phyloP scores from a whole-genome alignment of 1,140 invertebrate genomes.

The Nixonia krombeini region DNA sequence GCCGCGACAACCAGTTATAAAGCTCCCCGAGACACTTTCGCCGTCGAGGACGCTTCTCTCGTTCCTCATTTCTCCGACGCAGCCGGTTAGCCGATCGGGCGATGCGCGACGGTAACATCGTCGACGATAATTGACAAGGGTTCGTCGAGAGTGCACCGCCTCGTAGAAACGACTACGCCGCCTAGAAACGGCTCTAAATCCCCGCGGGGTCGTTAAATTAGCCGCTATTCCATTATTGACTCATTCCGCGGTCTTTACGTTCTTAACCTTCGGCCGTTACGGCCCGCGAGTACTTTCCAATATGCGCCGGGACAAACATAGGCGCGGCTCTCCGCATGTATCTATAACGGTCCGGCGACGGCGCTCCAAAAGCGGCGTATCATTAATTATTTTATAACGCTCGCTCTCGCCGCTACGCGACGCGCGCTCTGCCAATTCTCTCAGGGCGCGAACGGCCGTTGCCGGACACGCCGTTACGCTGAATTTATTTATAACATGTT shows the following conservation, averaged over 20 bases:
- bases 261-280: conserved; percentile 31
- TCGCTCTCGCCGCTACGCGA: not conserved
- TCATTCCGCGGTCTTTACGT: conserved; percentile 24
- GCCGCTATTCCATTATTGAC: conserved; percentile 15
- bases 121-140: too few relatives aligned
- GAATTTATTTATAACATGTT: conserved; percentile 15
- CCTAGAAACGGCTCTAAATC: too few relatives aligned
- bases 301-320: conserved; percentile 19
- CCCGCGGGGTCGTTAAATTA: conserved; percentile 26
- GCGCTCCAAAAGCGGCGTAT: not conserved
- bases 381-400: conserved; percentile 1
- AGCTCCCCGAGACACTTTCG: not conserved
- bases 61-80: too few relatives aligned
- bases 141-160: too few relatives aligned
- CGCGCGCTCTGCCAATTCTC: not conserved
- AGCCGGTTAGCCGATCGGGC: too few relatives aligned
- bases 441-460: not conserved
- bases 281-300: conserved; percentile 16
- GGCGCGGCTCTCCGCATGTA: conserved; percentile 8
- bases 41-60: too few relatives aligned
- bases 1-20: conserved; percentile 1
- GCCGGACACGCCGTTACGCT: not conserved
- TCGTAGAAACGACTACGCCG: too few relatives aligned
- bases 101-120: too few relatives aligned
- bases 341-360: conserved; percentile 1